Conservation (phyloP, 2,888 invertebrate genomes). For the Pachliopta kotzebuea region DNA sequence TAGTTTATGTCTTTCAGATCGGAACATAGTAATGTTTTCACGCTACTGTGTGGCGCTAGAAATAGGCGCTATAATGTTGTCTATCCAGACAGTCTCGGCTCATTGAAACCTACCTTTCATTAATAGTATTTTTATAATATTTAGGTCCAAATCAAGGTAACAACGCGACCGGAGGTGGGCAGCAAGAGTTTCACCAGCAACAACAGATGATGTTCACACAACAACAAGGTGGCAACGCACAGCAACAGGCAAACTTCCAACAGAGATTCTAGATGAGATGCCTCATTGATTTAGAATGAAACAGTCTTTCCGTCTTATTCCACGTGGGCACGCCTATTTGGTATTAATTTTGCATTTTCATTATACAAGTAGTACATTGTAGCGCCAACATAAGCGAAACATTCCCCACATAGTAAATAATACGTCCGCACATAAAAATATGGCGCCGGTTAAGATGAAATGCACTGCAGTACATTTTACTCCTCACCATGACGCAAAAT, state of each 20-base stretch:
- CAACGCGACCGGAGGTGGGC: slow-evolving; percentile 59
- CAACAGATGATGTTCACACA: slow-evolving; percentile 87
- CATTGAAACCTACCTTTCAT: background rate
- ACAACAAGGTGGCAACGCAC: slow-evolving; percentile 72
- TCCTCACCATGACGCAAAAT: no score
- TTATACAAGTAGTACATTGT: no score
- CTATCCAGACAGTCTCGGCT: no score
- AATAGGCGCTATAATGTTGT: no score
- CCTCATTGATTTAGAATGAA: slow-evolving; percentile 32
- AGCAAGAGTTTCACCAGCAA: slow-evolving; percentile 80
- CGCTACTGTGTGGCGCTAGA: no score
- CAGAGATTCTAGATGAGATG: slow-evolving; percentile 79
- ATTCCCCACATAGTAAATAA: no score
- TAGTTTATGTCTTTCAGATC: no score
- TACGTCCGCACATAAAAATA: no score
- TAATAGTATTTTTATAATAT: background rate
- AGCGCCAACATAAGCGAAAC: no score
- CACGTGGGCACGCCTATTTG: background rate
- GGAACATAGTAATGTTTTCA: no score
- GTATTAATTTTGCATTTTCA: background rate
- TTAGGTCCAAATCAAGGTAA: slow-evolving; percentile 72
- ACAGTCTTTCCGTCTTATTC: slow-evolving; percentile 1
- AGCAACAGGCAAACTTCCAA: slow-evolving; percentile 85
- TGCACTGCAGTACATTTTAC: no score
- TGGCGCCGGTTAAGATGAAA: no score